Percentiles rank a stretch among this genome's conserved stretches.
These are phyloP conservation scores for Diceros bicornis DNA, from an alignment of 2,797 vertebrate species.

Conservation along the genomic window DNA sequence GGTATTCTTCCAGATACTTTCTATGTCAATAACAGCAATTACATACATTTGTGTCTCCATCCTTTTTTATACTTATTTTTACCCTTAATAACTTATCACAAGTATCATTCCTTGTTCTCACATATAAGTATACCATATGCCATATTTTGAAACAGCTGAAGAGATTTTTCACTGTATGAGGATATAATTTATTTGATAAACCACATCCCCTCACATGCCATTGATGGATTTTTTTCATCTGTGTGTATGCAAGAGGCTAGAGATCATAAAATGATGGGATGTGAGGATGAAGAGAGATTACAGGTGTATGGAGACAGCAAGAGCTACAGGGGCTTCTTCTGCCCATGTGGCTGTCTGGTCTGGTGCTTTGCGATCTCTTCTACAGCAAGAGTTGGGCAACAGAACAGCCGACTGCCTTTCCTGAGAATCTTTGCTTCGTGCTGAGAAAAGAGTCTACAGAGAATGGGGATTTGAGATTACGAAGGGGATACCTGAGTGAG, in stretches of 20 bases:
- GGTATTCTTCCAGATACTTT: neutral
- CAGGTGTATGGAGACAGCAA: neutral
- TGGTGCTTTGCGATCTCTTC: slow-evolving; percentile 91
- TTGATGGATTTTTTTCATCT: neutral
- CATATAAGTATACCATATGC: neutral
- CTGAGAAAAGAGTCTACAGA: neutral
- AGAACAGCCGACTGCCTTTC: slow-evolving; percentile 91
- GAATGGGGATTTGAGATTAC: neutral
- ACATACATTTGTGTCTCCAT: neutral
- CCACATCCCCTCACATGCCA: neutral
- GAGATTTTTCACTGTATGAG: neutral
- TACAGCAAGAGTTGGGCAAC: slow-evolving; percentile 88
- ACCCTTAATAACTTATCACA: slow-evolving; percentile 4
- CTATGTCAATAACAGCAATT: neutral
- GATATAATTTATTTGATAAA: slow-evolving; percentile 11
- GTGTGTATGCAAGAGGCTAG: neutral
- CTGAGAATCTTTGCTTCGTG: slow-evolving; percentile 93
- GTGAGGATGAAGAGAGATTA: neutral
- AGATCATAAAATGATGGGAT: neutral
- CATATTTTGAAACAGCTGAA: slow-evolving; percentile 10
- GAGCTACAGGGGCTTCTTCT: neutral
- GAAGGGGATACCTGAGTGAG: neutral
- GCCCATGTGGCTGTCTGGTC: slow-evolving; percentile 69
- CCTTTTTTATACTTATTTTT: slow-evolving; percentile 9
- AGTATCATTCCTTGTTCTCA: slow-evolving; percentile 4